These are phyloP conservation scores for Eidolon dupreanum DNA, from an alignment of 2,797 vertebrate species.

Conservation along the genomic window DNA sequence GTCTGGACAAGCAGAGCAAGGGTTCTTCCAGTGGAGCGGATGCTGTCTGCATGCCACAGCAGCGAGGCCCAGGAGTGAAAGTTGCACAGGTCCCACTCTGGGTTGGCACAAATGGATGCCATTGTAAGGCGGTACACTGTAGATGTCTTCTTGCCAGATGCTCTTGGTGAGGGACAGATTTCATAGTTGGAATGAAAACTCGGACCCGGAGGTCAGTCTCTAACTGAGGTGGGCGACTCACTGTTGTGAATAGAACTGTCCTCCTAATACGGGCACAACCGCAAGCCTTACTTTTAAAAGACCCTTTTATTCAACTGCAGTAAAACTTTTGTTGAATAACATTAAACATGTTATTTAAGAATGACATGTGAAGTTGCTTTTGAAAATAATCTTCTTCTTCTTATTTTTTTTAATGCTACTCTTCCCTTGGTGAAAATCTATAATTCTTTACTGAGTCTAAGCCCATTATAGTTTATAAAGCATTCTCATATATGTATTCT, in stretches of 20 bases:
- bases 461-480: neutral
- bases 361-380: neutral
- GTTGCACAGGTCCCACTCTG: neutral
- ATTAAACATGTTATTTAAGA: neutral
- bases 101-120: neutral
- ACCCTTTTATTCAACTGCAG: neutral
- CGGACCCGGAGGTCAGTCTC: neutral
- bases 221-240: neutral
- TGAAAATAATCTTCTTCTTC: neutral
- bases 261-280: neutral
- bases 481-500: neutral
- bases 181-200: accelerated
- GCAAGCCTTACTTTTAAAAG: neutral
- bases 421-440: neutral
- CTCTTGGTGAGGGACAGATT: no score
- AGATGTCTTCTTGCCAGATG: neutral
- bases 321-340: neutral
- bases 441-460: neutral
- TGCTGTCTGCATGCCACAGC: no score
- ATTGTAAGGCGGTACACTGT: neutral
- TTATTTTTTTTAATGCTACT: neutral
- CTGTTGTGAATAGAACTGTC: neutral
- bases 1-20: neutral
- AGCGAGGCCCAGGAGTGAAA: neutral
- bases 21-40: neutral